These are phyloP conservation scores for Bactericera cockerelli DNA, from an alignment of 1,140 invertebrate genomes.

Conservation along the genomic window DNA sequence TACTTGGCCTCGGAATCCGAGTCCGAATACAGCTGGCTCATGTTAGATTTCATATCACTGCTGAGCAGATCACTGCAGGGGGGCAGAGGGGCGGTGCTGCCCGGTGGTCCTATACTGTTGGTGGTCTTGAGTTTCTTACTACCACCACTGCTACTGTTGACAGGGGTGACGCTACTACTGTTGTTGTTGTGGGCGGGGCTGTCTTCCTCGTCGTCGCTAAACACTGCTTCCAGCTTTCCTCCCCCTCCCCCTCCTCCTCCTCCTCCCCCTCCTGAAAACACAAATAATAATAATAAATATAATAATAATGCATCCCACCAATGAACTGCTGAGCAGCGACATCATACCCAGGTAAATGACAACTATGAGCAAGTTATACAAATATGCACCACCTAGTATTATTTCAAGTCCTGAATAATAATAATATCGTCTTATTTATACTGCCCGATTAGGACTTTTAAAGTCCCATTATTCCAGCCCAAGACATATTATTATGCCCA, in stretches of 20 bases:
- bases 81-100: not conserved
- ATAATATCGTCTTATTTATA: too few relatives aligned
- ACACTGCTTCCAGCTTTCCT: conserved; percentile 46
- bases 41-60: conserved; percentile 41
- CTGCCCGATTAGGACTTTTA: too few relatives aligned
- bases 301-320: conserved; percentile 97
- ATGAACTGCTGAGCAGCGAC: conserved; percentile 92
- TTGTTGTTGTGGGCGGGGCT: conserved; percentile 18
- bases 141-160: too few relatives aligned
- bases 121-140: too few relatives aligned
- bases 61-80: conserved; percentile 1
- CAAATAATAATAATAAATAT: too few relatives aligned
- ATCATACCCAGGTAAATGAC: conserved; percentile 98
- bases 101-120: conserved; percentile 60
- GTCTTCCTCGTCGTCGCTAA: conserved; percentile 66
- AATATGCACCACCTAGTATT: too few relatives aligned
- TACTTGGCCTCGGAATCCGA: conserved; percentile 40
- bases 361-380: too few relatives aligned
- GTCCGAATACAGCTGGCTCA: conserved; percentile 48
- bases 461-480: too few relatives aligned
- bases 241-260: conserved; percentile 25
- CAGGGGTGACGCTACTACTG: not conserved
- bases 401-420: too few relatives aligned
- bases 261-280: too few relatives aligned
- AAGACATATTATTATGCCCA: too few relatives aligned